Evolutionary conservation across 2,113 vertebrate species (phyloP).

Genomic region (Carettochelys insculpta): DNA sequence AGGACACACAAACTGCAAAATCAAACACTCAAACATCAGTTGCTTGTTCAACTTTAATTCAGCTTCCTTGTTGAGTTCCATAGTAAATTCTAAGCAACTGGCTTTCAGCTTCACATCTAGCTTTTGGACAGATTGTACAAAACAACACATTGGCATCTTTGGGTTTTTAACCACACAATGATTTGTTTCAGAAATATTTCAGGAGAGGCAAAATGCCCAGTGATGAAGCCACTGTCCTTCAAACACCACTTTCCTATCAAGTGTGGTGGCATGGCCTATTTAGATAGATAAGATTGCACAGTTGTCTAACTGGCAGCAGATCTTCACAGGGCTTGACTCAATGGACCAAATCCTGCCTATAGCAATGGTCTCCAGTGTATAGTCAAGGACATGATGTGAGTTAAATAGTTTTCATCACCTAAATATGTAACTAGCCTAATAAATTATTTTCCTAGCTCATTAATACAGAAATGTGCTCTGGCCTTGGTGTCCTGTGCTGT

Average conservation of each 20-base stretch:
- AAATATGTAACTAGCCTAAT: not conserved
- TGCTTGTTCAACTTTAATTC: not conserved
- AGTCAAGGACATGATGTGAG: constrained; percentile 30
- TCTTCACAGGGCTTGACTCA: not conserved
- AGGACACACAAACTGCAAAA: not conserved
- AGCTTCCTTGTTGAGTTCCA: not conserved
- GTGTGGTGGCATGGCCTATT: not conserved
- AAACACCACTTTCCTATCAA: constrained; percentile 8
- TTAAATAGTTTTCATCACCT: constrained; percentile 30
- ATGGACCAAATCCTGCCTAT: not conserved
- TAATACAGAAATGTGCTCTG: constrained; percentile 31
- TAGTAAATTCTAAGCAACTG: not conserved
- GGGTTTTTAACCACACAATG: not conserved
- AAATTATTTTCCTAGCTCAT: constrained; percentile 53
- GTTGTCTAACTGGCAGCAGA: not conserved
- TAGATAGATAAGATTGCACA: constrained; percentile 36
- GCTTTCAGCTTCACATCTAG: not conserved
- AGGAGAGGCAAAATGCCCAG: not conserved
- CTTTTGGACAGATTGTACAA: not conserved
- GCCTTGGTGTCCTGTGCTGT: constrained; percentile 14
- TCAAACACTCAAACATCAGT: not conserved
- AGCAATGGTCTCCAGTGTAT: not conserved
- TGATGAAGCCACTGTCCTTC: not conserved
- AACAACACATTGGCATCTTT: not conserved
- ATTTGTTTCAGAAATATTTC: not conserved